Evolutionary conservation across 2,113 vertebrate genomes (phyloP).

Genomic region (Tachysurus fulvidraco): DNA sequence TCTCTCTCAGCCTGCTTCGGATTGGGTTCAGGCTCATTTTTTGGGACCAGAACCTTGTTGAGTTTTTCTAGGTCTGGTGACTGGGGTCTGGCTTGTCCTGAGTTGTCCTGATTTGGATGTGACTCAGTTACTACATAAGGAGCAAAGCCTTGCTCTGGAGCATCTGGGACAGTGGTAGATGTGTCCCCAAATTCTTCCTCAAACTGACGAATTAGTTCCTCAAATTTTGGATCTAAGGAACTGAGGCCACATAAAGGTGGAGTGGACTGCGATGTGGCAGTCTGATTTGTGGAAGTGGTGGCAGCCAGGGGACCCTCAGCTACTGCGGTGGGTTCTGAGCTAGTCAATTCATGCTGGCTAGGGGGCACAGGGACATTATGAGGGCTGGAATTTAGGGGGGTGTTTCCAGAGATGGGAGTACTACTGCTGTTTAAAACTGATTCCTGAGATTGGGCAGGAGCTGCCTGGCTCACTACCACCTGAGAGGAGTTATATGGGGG

Average conservation of each 20-base stretch:
- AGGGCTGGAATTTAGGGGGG: constrained; percentile 48
- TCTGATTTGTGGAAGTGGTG: constrained; percentile 65
- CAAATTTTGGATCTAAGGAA: constrained; percentile 86
- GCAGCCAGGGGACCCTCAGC: constrained; percentile 44
- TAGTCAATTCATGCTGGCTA: constrained; percentile 44
- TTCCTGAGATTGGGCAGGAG: constrained; percentile 91
- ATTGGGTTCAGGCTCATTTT: constrained; percentile 50
- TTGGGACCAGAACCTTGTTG: constrained; percentile 50
- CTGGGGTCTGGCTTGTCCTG: constrained; percentile 61
- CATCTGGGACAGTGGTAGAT: constrained; percentile 31
- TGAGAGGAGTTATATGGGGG: constrained; percentile 59
- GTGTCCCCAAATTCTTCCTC: constrained; percentile 92
- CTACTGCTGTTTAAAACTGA: constrained; percentile 68
- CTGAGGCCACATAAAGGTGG: constrained; percentile 66
- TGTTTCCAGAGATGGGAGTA: constrained; percentile 60
- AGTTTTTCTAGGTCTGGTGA: constrained; percentile 55
- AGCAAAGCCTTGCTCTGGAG: constrained; percentile 49
- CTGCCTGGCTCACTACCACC: constrained; percentile 72
- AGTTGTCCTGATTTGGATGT: constrained; percentile 56
- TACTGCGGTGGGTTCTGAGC: constrained; percentile 48
- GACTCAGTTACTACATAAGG: constrained; percentile 48
- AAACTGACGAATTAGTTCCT: constrained; percentile 93
- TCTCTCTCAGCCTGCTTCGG: constrained; percentile 50
- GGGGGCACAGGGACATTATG: constrained; percentile 44
- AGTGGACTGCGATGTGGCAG: constrained; percentile 59